Percentiles rank a stretch among this genome's conserved stretches.
Evolutionary conservation across 2,888 invertebrate species (phyloP).

Genomic region (Drosophila neotestacea): DNA sequence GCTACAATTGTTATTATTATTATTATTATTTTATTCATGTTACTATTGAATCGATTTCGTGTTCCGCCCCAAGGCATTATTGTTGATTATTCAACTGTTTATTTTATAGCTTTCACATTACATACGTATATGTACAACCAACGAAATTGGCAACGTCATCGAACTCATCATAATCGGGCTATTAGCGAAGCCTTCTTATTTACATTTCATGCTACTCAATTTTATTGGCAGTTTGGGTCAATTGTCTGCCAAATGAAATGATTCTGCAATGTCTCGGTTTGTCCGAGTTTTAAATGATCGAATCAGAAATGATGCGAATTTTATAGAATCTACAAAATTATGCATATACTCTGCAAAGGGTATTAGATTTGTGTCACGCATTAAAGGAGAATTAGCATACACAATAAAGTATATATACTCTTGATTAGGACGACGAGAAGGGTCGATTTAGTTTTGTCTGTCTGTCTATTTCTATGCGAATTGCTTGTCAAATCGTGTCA

Average conservation of each 20-base stretch:
- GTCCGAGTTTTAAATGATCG: conserved; percentile 28
- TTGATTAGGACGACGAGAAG: too few species aligned
- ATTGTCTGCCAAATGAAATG: conserved; percentile 71
- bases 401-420: too few species aligned
- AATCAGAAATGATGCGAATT: conserved; percentile 1
- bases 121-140: conserved; percentile 34
- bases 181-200: conserved; percentile 73
- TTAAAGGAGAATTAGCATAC: too few species aligned
- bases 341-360: background rate
- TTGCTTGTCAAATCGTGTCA: too few species aligned
- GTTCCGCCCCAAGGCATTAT: conserved; percentile 68
- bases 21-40: conserved; percentile 24
- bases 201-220: conserved; percentile 76
- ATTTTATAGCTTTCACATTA: conserved; percentile 81
- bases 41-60: conserved; percentile 59
- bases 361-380: too few species aligned
- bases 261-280: conserved; percentile 42
- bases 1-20: conserved; percentile 30
- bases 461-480: too few species aligned
- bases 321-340: background rate
- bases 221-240: conserved; percentile 79
- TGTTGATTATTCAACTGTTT: conserved; percentile 77
- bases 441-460: too few species aligned
- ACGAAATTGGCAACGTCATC: conserved; percentile 74
- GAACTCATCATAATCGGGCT: conserved; percentile 70